Evolutionary conservation across 2,888 invertebrate species (phyloP).

Genomic region (Trissoscelio sp.): DNA sequence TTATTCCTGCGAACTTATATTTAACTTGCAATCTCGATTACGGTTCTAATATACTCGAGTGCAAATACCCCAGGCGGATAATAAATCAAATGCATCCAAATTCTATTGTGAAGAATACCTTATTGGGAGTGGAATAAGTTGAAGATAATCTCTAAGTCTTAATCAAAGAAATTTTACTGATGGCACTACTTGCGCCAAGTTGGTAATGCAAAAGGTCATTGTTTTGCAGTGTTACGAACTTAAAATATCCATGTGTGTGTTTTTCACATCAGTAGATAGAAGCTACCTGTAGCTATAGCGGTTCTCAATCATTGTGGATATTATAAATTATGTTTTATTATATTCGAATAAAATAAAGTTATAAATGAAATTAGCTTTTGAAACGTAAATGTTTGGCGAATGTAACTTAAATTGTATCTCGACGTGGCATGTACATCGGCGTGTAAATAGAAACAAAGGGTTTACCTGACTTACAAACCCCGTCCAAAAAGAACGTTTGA

Average conservation of each 20-base stretch:
- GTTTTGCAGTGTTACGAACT: too few species aligned
- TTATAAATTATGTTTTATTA: background rate
- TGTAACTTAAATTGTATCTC: conserved; percentile 43
- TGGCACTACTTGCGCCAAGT: too few species aligned
- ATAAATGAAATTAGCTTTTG: conserved; percentile 40
- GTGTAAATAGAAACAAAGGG: conserved; percentile 64
- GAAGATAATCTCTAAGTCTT: too few species aligned
- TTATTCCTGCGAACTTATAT: conserved; percentile 37
- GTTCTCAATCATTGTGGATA: too few species aligned
- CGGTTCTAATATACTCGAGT: conserved; percentile 1
- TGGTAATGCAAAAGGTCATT: too few species aligned
- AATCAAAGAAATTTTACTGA: too few species aligned
- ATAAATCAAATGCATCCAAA: too few species aligned
- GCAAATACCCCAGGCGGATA: background rate
- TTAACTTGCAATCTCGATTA: conserved; percentile 34
- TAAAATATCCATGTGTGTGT: too few species aligned
- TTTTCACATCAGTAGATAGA: too few species aligned
- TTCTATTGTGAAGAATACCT: too few species aligned
- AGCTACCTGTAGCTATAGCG: too few species aligned
- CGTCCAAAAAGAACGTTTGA: conserved; percentile 46
- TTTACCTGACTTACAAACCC: conserved; percentile 55
- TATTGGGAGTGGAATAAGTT: too few species aligned
- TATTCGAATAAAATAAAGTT: conserved; percentile 6
- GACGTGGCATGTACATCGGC: conserved; percentile 36
- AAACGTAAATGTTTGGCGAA: conserved; percentile 25